Percentiles rank a stretch among this genome's conserved stretches.
Evolutionary conservation across 2,888 invertebrate genomes (phyloP).

Genomic region (Dendrolimus houi): DNA sequence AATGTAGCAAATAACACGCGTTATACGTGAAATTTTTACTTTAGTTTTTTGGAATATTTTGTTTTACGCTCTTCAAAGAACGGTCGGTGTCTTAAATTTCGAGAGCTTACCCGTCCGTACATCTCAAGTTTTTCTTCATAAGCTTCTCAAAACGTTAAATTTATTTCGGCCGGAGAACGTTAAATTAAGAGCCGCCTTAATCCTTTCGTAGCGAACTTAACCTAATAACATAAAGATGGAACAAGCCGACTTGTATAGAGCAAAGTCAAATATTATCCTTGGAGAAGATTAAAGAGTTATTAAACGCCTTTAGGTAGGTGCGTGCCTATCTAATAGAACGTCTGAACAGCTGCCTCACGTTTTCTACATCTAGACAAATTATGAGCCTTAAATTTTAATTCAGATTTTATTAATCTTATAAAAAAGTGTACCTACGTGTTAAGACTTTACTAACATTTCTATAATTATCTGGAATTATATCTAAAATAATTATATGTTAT

Average conservation of each 20-base stretch:
- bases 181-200: constrained; percentile 70
- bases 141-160: constrained; percentile 67
- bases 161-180: constrained; percentile 70
- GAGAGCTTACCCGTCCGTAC: constrained; percentile 42
- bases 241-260: constrained; percentile 68
- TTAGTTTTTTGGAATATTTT: constrained; percentile 10
- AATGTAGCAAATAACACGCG: constrained; percentile 32
- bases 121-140: constrained; percentile 71
- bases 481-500: too few species aligned
- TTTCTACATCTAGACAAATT: not conserved
- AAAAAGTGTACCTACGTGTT: too few species aligned
- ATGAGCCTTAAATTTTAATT: too few species aligned
- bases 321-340: constrained; percentile 12
- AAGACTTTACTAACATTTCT: too few species aligned
- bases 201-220: constrained; percentile 71
- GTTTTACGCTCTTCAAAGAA: constrained; percentile 21
- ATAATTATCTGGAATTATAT: too few species aligned
- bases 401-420: too few species aligned
- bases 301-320: constrained; percentile 43
- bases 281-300: constrained; percentile 63
- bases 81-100: constrained; percentile 35
- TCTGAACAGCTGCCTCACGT: not conserved
- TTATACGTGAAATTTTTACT: constrained; percentile 8
- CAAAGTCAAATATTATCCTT: constrained; percentile 70
- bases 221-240: constrained; percentile 73